A percentile compares a stretch with the other conserved stretches of the same genome.
phyloP scores from a whole-genome alignment of 2,797 vertebrate species.

The Urocyon cinereoargenteus region DNA sequence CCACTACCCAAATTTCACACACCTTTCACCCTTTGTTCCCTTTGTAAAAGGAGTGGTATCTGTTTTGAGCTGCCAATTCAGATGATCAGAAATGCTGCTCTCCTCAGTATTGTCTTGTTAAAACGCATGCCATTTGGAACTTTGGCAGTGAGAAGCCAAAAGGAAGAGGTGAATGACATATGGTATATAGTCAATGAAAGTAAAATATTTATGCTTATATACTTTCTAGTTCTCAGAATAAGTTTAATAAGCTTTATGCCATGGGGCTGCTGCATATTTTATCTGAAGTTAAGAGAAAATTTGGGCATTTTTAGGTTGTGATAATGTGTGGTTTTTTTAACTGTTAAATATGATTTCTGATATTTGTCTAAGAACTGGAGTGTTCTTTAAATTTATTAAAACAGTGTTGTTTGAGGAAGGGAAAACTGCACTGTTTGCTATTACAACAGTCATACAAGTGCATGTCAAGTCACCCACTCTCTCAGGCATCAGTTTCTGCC shows the following conservation, averaged over 20 bases:
- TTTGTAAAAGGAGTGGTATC: slow-evolving; percentile 86
- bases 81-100: slow-evolving; percentile 79
- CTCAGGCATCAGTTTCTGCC: slow-evolving; percentile 35
- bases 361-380: slow-evolving; percentile 76
- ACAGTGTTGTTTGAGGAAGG: slow-evolving; percentile 79
- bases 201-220: slow-evolving; percentile 72
- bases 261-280: slow-evolving; percentile 81
- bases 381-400: slow-evolving; percentile 79
- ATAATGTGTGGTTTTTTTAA: slow-evolving; percentile 53
- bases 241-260: slow-evolving; percentile 80
- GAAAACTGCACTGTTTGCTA: slow-evolving; percentile 77
- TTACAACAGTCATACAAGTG: slow-evolving; percentile 69
- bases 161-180: slow-evolving; percentile 67
- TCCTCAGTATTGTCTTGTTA: slow-evolving; percentile 74
- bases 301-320: slow-evolving; percentile 80
- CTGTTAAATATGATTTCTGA: slow-evolving; percentile 77
- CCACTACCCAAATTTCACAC: slow-evolving; percentile 71
- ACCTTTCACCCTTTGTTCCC: slow-evolving; percentile 77
- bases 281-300: slow-evolving; percentile 74
- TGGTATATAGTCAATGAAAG: slow-evolving; percentile 65
- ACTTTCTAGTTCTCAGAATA: slow-evolving; percentile 80
- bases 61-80: slow-evolving; percentile 79
- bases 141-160: slow-evolving; percentile 69
- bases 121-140: slow-evolving; percentile 77
- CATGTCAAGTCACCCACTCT: slow-evolving; percentile 78